Percentiles rank a stretch among this genome's conserved stretches.
These are phyloP conservation scores for Teinopalpus imperialis DNA, from an alignment of 2,888 invertebrate species.

Conservation along the genomic window DNA sequence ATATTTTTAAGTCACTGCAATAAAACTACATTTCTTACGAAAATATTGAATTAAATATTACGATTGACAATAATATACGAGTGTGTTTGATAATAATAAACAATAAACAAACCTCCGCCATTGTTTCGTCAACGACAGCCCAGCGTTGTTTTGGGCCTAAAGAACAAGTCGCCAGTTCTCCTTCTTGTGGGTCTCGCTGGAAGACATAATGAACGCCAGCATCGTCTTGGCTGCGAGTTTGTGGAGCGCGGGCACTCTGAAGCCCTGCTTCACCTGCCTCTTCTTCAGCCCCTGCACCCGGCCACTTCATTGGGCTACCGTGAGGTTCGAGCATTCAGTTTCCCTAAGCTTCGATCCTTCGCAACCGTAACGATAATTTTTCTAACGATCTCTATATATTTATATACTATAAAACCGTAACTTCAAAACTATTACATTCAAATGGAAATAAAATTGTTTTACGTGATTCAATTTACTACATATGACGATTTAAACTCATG, in stretches of 20 bases:
- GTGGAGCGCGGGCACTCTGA: conserved; percentile 85
- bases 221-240: conserved; percentile 89
- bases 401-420: conserved; percentile 42
- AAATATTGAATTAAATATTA: too few species aligned
- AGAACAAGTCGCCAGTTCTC: conserved; percentile 85
- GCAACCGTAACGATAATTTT: conserved; percentile 61
- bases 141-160: conserved; percentile 90
- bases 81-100: conserved; percentile 20
- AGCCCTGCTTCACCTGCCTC: conserved; percentile 77
- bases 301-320: conserved; percentile 89
- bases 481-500: conserved; percentile 41
- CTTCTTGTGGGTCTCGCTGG: conserved; percentile 89
- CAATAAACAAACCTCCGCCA: conserved; percentile 88
- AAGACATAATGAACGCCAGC: conserved; percentile 96
- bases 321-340: conserved; percentile 82
- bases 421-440: conserved; percentile 44
- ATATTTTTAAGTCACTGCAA: too few species aligned
- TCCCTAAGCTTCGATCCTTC: conserved; percentile 58
- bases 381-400: conserved; percentile 48
- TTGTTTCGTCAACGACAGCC: conserved; percentile 94
- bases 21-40: too few species aligned
- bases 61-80: background rate
- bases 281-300: conserved; percentile 86
- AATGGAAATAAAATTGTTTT: conserved; percentile 49
- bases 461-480: conserved; percentile 58